Evolutionary conservation across 2,113 vertebrate genomes (phyloP).

Genomic region (Drymodes brunneopygia): DNA sequence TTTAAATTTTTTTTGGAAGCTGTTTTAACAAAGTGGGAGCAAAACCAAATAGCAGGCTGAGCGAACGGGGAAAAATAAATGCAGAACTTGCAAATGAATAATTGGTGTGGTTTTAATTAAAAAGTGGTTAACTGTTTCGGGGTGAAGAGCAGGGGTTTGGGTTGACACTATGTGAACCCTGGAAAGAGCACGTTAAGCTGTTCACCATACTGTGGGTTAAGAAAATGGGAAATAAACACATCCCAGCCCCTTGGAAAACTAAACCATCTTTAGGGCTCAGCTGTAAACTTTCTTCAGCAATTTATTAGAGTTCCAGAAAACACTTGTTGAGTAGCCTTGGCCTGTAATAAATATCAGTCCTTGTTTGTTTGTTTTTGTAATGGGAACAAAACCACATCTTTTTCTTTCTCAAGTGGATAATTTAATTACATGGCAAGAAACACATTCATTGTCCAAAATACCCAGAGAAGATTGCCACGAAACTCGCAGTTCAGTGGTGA

Average conservation of each 20-base stretch:
- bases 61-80: slow-evolving; percentile 59
- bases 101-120: slow-evolving; percentile 69
- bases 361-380: slow-evolving; percentile 66
- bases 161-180: slow-evolving; percentile 41
- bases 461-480: not conserved
- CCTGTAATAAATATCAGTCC: slow-evolving; percentile 59
- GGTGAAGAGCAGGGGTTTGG: slow-evolving; percentile 48
- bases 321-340: slow-evolving; percentile 22
- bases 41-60: slow-evolving; percentile 47
- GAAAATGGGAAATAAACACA: slow-evolving; percentile 67
- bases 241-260: slow-evolving; percentile 58
- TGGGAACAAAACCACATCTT: slow-evolving; percentile 53
- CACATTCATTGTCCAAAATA: slow-evolving; percentile 43
- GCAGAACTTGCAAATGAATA: slow-evolving; percentile 60
- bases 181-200: slow-evolving; percentile 37
- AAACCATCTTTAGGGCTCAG: slow-evolving; percentile 58
- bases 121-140: slow-evolving; percentile 46
- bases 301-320: slow-evolving; percentile 56
- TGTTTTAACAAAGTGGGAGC: slow-evolving; percentile 55
- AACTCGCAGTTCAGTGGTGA: not conserved
- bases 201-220: slow-evolving; percentile 47
- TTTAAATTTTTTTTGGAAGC: not conserved
- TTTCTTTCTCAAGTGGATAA: slow-evolving; percentile 54
- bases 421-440: slow-evolving; percentile 51
- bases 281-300: slow-evolving; percentile 58